Evolutionary conservation across 2,113 vertebrate genomes (phyloP), one percentile per base, ranked within the genome.

Genomic region (Archocentrus centrarchus): DNA sequence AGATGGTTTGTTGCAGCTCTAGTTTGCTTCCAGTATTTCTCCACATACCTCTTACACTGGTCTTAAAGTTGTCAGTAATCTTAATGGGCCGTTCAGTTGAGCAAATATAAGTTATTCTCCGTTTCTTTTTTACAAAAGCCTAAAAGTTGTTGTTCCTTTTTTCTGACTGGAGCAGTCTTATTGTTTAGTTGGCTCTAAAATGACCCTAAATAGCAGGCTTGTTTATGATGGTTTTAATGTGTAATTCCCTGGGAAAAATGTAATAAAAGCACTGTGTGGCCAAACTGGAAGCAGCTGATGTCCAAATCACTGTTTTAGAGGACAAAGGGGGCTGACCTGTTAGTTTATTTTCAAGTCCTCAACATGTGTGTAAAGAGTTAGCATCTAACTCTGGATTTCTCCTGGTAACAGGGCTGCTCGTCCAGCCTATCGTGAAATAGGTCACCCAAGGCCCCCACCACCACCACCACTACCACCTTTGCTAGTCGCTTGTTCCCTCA

Each of bases 371-470:
- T 20, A n/a, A 47, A 3, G 6, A 57, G 11, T 18, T 63, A 47
- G 79, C 68, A 47, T 78, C 59, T n/a, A 44, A 35, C 11, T 11
- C 39, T 77, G 44, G 68, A 85, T 53, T 81, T 70, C 79, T 91
- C 90, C 79, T 82, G 83, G 86, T 79, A 93, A 90, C 91, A 88
- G 85, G 53, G 39, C 75, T 27, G 35, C 55, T 53, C 13, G 18
- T 44, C 88, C 84, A 89, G 81, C 62, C 58, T 64, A 61, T 80
- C 62, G 37, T 66, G 81, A 95, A 94, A 89, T 93, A 78, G 94
- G 93, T 95, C 94, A 94, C 80, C 58, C 47, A 73, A 58, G 85
- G 58, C 5, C 3, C 10, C 17, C 17, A 20, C 11, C 24, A 18
- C 22, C 64, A 35, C 35, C 37, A 39, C 7, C 35, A 37, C 35